These are phyloP conservation scores for Tineola bisselliella DNA, from an alignment of 2,888 invertebrate genomes.

Conservation along the genomic window DNA sequence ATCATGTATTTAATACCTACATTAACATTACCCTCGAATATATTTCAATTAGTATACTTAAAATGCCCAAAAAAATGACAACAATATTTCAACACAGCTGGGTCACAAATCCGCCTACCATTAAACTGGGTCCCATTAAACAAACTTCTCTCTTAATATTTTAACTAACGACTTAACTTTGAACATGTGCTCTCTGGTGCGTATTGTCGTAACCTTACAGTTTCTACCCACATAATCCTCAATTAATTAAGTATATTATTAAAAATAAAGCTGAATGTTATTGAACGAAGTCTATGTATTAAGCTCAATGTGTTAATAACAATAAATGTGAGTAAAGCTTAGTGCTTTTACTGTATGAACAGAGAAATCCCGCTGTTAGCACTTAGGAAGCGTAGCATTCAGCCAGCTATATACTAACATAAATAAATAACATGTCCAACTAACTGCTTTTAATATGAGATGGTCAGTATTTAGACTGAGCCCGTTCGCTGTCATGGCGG, in stretches of 20 bases:
- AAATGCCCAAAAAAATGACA: not conserved
- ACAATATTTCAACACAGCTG: constrained; percentile 10
- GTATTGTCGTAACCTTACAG: not conserved
- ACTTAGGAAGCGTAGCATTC: not conserved
- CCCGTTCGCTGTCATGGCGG: not conserved
- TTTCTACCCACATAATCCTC: not conserved
- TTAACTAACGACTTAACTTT: constrained; percentile 50
- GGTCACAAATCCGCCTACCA: constrained; percentile 28
- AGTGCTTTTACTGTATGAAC: not conserved
- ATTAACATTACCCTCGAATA: not conserved
- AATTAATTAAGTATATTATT: not conserved
- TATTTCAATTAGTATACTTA: not conserved
- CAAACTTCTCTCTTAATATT: constrained; percentile 56
- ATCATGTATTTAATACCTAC: no score
- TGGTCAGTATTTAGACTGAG: not conserved
- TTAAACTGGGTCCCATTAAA: constrained; percentile 44
- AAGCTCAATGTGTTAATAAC: not conserved
- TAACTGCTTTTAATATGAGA: not conserved
- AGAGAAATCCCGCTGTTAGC: not conserved
- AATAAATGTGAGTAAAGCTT: not conserved
- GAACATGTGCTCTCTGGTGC: constrained; percentile 28
- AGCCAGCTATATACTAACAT: not conserved
- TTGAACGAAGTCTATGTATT: not conserved
- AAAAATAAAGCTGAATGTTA: not conserved
- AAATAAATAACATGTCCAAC: not conserved